phyloP scores from a whole-genome alignment of 2,888 invertebrate genomes.

The Eustalomyia histrio region DNA sequence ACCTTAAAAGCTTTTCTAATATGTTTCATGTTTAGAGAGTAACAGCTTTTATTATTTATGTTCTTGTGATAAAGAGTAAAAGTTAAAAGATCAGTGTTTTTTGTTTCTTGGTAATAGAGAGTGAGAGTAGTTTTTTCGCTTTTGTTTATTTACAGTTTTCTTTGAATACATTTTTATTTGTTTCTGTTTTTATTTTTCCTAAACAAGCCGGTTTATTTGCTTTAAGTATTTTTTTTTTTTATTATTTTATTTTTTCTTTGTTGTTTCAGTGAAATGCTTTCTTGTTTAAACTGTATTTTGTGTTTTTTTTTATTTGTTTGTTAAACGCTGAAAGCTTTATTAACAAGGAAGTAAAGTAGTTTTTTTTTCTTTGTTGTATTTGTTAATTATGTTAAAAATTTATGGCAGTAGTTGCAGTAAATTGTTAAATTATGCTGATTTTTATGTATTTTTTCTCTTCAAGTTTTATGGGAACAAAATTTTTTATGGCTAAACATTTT shows the following conservation, averaged over 20 bases:
- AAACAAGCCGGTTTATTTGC: constrained; percentile 46
- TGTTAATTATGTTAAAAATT: constrained; percentile 41
- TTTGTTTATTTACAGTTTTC: constrained; percentile 35
- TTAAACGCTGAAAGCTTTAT: constrained; percentile 56
- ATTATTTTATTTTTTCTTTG: not conserved
- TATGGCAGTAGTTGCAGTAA: constrained; percentile 49
- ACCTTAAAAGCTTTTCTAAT: constrained; percentile 39
- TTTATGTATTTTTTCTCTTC: constrained; percentile 9
- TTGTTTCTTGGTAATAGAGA: constrained; percentile 33
- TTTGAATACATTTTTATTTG: constrained; percentile 2
- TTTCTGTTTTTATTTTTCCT: constrained; percentile 9
- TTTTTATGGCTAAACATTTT: not conserved
- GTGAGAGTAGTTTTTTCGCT: constrained; percentile 50
- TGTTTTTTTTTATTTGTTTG: not conserved
- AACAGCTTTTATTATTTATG: constrained; percentile 26
- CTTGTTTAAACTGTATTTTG: constrained; percentile 10
- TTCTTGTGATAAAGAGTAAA: constrained; percentile 44
- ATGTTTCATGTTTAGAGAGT: not conserved
- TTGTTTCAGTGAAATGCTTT: constrained; percentile 48
- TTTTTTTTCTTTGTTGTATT: constrained; percentile 5
- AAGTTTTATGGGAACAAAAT: constrained; percentile 17
- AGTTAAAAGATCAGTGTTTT: constrained; percentile 50
- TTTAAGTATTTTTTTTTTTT: not conserved
- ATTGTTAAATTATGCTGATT: constrained; percentile 48
- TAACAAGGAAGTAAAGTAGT: constrained; percentile 60